Percentiles rank a stretch among this genome's conserved stretches.
Evolutionary conservation across 2,888 invertebrate species (phyloP).

Genomic region (Graphium colonna): DNA sequence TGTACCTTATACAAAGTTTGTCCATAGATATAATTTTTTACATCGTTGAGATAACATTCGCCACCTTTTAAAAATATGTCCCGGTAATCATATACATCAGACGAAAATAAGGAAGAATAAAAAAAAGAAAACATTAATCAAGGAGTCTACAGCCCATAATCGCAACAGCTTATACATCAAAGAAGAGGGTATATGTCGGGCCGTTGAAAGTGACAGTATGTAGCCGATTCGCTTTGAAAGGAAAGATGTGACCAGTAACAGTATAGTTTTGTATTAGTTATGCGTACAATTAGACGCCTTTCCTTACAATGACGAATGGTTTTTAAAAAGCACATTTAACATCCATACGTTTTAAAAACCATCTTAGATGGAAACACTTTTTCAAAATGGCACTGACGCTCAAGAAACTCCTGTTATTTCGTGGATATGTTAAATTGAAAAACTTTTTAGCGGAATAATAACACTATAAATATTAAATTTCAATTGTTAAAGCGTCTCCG

Average conservation of each 20-base stretch:
- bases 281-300: background rate
- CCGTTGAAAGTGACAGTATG: background rate
- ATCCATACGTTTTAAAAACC: slow-evolving; percentile 1
- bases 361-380: slow-evolving; percentile 15
- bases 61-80: no score
- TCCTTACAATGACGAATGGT: slow-evolving; percentile 1
- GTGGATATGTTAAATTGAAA: no score
- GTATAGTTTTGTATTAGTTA: no score
- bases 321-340: slow-evolving; percentile 9
- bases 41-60: no score
- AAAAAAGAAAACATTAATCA: slow-evolving; percentile 2
- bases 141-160: background rate
- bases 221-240: slow-evolving; percentile 7
- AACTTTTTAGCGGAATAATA: no score
- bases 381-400: background rate
- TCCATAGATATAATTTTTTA: no score
- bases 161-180: background rate
- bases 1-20: no score
- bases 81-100: no score
- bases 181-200: no score
- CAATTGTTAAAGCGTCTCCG: slow-evolving; percentile 22
- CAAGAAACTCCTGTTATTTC: no score
- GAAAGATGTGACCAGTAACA: background rate
- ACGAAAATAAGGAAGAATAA: background rate
- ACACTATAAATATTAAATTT: no score